Evolutionary conservation across 2,797 vertebrate genomes (phyloP).

Genomic region (Xiphophorus birchmanni): DNA sequence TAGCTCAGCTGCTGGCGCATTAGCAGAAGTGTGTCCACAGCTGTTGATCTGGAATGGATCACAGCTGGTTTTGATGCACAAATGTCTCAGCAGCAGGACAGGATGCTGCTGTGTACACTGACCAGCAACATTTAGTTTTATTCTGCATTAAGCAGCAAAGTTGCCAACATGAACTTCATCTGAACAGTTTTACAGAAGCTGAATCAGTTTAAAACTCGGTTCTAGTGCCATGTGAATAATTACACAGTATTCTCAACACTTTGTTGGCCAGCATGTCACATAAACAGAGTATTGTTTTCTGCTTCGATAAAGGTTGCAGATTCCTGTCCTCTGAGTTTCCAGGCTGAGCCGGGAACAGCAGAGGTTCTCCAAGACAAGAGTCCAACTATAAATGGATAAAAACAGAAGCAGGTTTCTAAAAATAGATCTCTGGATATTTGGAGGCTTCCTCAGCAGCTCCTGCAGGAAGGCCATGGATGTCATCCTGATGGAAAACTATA

Average conservation of each 20-base stretch:
- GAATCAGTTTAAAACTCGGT: background rate
- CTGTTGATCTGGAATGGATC: background rate
- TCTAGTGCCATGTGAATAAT: background rate
- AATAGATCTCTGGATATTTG: background rate
- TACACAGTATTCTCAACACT: background rate
- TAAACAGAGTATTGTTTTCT: background rate
- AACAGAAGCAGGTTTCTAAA: conserved; percentile 12
- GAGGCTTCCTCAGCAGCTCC: background rate
- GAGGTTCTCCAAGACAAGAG: conserved; percentile 19
- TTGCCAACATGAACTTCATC: background rate
- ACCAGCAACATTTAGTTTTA: background rate
- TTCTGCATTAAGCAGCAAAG: background rate
- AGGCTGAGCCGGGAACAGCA: background rate
- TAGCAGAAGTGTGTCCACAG: background rate
- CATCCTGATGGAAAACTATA: background rate
- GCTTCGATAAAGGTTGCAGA: background rate
- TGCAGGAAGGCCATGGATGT: background rate
- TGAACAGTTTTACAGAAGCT: background rate
- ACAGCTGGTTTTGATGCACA: background rate
- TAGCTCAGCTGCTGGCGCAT: background rate
- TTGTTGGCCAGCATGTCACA: background rate
- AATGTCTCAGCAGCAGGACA: background rate
- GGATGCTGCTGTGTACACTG: background rate
- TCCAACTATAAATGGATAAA: conserved; percentile 70
- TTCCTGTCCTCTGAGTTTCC: background rate